Base-by-base conservation (phyloP, 1,140 invertebrate species). In the Grapholita molesta region DNA sequence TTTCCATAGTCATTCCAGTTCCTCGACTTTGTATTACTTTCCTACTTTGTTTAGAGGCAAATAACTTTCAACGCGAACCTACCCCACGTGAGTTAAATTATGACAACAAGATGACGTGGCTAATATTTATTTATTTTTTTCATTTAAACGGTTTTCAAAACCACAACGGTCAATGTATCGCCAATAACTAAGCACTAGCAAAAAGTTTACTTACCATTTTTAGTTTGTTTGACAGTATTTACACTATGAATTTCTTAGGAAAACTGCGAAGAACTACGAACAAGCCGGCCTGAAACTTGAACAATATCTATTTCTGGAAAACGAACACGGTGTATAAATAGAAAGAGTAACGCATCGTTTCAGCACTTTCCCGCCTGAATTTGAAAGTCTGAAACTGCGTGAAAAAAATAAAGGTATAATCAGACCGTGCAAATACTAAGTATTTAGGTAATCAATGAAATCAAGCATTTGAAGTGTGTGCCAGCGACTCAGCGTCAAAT, bases 261-360 rank as follows among this genome's bases (percentile, higher is more conserved):
- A 25, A 12, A n/a, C 24, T 30, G 24, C 4, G 25, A 28, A 48
- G 32, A 53, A 67, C 21, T 55, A 69, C 68, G 66, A 55, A 35
- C 65, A 55, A 64, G 30, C 53, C 28, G 35, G 66, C 53, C 48
- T 33, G 23, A 66, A 66, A 66, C 48, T 70, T 38, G 21, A 48
- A 25, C 18, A 28, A 61, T 28, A 35, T 83, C 87, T 89, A 89
- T 86, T 88, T 89, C 80, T 77, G 85, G 82, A 84, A 75, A 76
- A 77, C 80, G 80, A 74, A 83, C 80, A 84, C 76, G 76, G 48
- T 67, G 66, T 77, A 85, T 78, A 87, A 87, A 88, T 90, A 88
- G 86, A 83, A 72, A 67, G 74, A 72, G 71, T 69, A 71, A 70
- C 67, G 66, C 71, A 66, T 68, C 70, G 74, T 81, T 76, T 75